phyloP scores from a whole-genome alignment of 1,140 invertebrate species.

The Zaprionus camerounensis region DNA sequence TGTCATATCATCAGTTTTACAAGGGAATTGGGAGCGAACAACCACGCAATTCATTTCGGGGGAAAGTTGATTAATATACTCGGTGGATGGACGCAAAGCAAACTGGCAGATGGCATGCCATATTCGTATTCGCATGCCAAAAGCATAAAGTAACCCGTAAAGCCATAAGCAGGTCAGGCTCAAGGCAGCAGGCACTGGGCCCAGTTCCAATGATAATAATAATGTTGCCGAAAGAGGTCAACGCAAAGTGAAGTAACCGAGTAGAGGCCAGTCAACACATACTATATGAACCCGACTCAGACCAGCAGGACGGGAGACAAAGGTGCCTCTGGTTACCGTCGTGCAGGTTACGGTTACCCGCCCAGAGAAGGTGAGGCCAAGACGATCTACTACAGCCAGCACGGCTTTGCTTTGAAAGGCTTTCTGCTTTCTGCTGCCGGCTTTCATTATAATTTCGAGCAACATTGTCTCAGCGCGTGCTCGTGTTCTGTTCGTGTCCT shows the following conservation, averaged over 20 bases:
- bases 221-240: slow-evolving; percentile 70
- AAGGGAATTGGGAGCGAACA: slow-evolving; percentile 47
- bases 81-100: slow-evolving; percentile 46
- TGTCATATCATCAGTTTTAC: slow-evolving; percentile 55
- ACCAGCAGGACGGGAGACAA: neutral
- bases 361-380: neutral
- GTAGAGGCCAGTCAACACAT: slow-evolving; percentile 18
- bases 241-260: slow-evolving; percentile 70
- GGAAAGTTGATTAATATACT: slow-evolving; percentile 35
- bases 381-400: neutral
- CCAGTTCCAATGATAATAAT: slow-evolving; percentile 76
- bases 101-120: slow-evolving; percentile 73
- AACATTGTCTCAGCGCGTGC: slow-evolving; percentile 32
- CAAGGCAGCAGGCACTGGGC: slow-evolving; percentile 5
- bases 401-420: slow-evolving; percentile 25
- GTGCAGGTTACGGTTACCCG: neutral
- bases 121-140: slow-evolving; percentile 65
- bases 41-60: slow-evolving; percentile 64
- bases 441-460: slow-evolving; percentile 76
- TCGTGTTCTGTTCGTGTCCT: slow-evolving; percentile 63
- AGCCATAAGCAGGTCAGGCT: slow-evolving; percentile 45
- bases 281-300: slow-evolving; percentile 31
- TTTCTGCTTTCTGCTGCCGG: slow-evolving; percentile 36
- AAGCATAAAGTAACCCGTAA: slow-evolving; percentile 42
- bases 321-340: neutral